A percentile compares a stretch with the other conserved stretches of the same genome.
These are phyloP conservation scores for Laothoe populi DNA, from an alignment of 2,888 invertebrate genomes.

Conservation along the genomic window DNA sequence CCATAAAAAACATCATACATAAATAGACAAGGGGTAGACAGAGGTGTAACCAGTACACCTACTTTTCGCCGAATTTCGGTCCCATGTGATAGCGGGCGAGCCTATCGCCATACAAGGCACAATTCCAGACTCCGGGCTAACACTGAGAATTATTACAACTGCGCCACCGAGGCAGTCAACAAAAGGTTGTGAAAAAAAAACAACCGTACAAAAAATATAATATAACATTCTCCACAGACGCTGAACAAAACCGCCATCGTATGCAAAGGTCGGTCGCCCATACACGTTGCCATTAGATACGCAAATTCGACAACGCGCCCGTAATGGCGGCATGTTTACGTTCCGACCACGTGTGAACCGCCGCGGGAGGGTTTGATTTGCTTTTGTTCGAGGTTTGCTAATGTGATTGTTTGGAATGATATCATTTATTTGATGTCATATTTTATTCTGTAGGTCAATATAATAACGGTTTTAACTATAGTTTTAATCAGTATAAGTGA, in stretches of 20 bases:
- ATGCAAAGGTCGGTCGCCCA: conserved; percentile 34
- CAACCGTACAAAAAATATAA: neutral
- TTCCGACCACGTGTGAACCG: conserved; percentile 25
- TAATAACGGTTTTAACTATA: too few relatives aligned
- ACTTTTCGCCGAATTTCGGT: too few relatives aligned
- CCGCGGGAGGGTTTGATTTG: conserved; percentile 16
- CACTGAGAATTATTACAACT: too few relatives aligned
- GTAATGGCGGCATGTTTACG: conserved; percentile 30
- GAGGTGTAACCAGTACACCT: too few relatives aligned
- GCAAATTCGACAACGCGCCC: conserved; percentile 42
- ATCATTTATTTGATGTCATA: neutral
- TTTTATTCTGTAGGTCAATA: neutral
- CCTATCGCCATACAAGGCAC: too few relatives aligned
- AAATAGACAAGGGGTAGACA: too few relatives aligned
- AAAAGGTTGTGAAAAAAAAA: neutral
- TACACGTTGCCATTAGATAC: conserved; percentile 32
- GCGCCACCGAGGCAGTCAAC: too few relatives aligned
- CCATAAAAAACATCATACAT: too few relatives aligned
- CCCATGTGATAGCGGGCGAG: too few relatives aligned
- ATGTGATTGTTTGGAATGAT: conserved; percentile 5
- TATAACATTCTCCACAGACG: conserved; percentile 32
- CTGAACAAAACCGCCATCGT: conserved; percentile 25
- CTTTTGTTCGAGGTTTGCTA: neutral
- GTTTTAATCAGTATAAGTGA: too few relatives aligned
- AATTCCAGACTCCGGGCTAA: too few relatives aligned